A percentile compares a stretch with the other conserved stretches of the same genome.
Conservation (phyloP, 2,797 vertebrate species). For the Spatula versicolor region DNA sequence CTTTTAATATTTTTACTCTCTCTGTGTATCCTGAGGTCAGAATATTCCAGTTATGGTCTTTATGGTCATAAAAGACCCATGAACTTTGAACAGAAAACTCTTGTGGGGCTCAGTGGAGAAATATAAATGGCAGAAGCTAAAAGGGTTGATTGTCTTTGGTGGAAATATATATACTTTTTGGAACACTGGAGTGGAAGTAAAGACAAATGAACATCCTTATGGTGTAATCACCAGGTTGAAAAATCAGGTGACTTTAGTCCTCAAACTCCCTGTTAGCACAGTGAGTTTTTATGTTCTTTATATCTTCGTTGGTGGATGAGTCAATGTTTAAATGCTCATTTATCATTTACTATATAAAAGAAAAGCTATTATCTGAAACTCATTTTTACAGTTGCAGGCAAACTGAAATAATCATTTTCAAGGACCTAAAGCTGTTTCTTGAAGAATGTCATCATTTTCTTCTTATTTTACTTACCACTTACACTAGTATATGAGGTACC, state of each 20-base stretch:
- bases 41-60: constrained; percentile 24
- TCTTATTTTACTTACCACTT: constrained; percentile 81
- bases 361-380: constrained; percentile 83
- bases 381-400: constrained; percentile 82
- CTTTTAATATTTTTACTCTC: neutral
- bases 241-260: constrained; percentile 78
- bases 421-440: constrained; percentile 83
- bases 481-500: constrained; percentile 71
- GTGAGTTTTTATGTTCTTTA: constrained; percentile 79
- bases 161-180: constrained; percentile 75
- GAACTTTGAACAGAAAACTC: constrained; percentile 58
- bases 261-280: constrained; percentile 79
- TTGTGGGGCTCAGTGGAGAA: constrained; percentile 48
- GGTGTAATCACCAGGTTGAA: constrained; percentile 79
- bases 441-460: constrained; percentile 82
- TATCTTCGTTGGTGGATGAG: constrained; percentile 81
- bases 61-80: constrained; percentile 47
- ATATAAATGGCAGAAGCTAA: constrained; percentile 70
- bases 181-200: constrained; percentile 70
- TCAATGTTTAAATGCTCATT: constrained; percentile 81
- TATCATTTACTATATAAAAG: constrained; percentile 83
- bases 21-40: constrained; percentile 9
- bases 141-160: constrained; percentile 75
- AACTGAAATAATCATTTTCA: constrained; percentile 83
- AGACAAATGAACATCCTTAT: constrained; percentile 78